Conservation (phyloP, 2,888 invertebrate genomes). For the Trilocha varians region DNA sequence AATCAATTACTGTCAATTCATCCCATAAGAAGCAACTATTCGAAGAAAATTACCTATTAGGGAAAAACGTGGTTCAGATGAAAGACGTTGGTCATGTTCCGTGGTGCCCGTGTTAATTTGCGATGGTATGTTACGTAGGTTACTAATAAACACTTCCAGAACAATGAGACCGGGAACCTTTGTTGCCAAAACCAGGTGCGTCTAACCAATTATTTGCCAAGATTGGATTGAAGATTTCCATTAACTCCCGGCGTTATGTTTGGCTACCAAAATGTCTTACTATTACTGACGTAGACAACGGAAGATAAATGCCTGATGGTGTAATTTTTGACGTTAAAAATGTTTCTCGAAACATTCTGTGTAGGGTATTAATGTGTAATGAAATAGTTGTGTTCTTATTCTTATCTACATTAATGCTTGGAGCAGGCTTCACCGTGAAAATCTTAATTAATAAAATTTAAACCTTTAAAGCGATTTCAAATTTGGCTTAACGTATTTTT, state of each 20-base stretch:
- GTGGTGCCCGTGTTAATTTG: slow-evolving; percentile 47
- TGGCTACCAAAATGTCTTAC: slow-evolving; percentile 5
- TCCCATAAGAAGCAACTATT: slow-evolving; percentile 35
- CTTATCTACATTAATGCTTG: too few species aligned
- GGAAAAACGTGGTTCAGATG: slow-evolving; percentile 25
- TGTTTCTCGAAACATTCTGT: too few species aligned
- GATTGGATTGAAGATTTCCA: slow-evolving; percentile 42
- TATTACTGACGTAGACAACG: neutral
- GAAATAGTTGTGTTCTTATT: too few species aligned
- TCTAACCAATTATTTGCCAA: slow-evolving; percentile 41
- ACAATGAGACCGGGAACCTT: slow-evolving; percentile 41
- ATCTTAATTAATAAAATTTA: too few species aligned
- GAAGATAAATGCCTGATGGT: neutral
- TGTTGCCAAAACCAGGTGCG: slow-evolving; percentile 40
- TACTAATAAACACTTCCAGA: slow-evolving; percentile 42
- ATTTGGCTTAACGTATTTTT: neutral
- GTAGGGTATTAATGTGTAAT: too few species aligned
- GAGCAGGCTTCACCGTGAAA: too few species aligned
- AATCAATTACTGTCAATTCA: slow-evolving; percentile 53
- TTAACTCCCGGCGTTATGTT: slow-evolving; percentile 33
- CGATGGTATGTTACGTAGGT: slow-evolving; percentile 39
- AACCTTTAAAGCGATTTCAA: too few species aligned
- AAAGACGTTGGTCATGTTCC: slow-evolving; percentile 31
- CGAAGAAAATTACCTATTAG: slow-evolving; percentile 45
- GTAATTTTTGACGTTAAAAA: neutral